These are phyloP conservation scores for Uloborus plumipes DNA, from an alignment of 2,888 invertebrate genomes.

Conservation along the genomic window DNA sequence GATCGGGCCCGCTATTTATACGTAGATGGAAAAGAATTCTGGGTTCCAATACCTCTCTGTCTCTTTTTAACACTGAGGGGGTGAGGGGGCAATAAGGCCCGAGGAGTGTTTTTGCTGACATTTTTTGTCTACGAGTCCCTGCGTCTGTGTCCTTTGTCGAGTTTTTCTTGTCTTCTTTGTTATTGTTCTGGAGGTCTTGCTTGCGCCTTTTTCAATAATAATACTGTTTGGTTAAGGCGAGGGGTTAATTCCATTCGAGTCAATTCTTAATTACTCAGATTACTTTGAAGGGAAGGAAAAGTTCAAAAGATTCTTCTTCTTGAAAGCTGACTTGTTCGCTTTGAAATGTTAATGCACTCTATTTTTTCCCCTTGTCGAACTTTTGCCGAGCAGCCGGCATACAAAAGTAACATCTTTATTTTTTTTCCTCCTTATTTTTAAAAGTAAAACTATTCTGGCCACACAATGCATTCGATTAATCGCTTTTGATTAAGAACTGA, in stretches of 20 bases:
- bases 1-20: conserved; percentile 57
- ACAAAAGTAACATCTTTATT: no score
- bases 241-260: conserved; percentile 58
- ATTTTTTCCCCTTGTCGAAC: no score
- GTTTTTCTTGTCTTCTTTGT: conserved; percentile 26
- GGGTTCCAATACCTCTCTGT: conserved; percentile 39
- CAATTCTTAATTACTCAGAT: conserved; percentile 63
- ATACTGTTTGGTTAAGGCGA: conserved; percentile 55
- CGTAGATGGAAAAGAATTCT: conserved; percentile 48
- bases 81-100: conserved; percentile 54
- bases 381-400: no score
- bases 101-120: conserved; percentile 48
- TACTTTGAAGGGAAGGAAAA: conserved; percentile 34
- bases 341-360: conserved; percentile 58
- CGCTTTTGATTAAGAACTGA: not conserved
- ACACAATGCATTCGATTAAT: no score
- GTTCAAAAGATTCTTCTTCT: conserved; percentile 53
- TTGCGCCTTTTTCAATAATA: conserved; percentile 56
- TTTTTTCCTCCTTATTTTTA: no score
- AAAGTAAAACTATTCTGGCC: no score
- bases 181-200: conserved; percentile 29
- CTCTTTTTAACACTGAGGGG: conserved; percentile 1
- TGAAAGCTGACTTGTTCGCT: conserved; percentile 17
- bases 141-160: conserved; percentile 57
- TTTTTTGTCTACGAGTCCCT: not conserved